Evolutionary conservation across 1,140 invertebrate genomes (phyloP), one percentile per base, ranked within the genome.

Genomic region (Hyles euphorbiae): DNA sequence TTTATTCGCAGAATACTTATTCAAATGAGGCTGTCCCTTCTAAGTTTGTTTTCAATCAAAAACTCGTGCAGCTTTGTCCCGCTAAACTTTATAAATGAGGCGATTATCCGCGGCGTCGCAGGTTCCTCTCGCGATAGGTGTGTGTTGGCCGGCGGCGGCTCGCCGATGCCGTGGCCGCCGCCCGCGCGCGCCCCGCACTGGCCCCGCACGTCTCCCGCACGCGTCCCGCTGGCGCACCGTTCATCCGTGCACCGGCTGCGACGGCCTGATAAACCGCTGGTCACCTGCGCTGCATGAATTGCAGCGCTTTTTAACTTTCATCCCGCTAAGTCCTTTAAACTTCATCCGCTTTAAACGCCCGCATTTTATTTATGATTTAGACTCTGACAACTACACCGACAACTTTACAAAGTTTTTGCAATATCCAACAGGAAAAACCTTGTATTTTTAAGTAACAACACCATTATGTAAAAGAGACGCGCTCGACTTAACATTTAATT

Each of bases 21-120:
- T 88, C 83, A 88, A 88, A 88, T 88, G 83, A 88, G 79, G 76
- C 81, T 83, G 85, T 87, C 83, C 83, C 86, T 88, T 84, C 83
- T 86, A 87, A 88, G 86, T 88, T 88, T 88, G 79, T 88, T 88
- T 88, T 88, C 85, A 88, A 88, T 88, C 85, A 88, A 87, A 87
- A 88, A 85, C 82, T 85, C 81, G 68, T 76, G 72, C 78, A 84
- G 83, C 81, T 83, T 85, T 85, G 82, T 83, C 75, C 74, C 73
- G 83, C 74, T 88, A 86, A 88, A 85, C 85, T 88, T 88, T 88
- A 88, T 86, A 86, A 86, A 88, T 86, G 83, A 85, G 82, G 72
- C 85, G 85, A 88, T 88, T 88, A 88, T 88, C 85, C 83, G 66
- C 70, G 63, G 67, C 61, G 60, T 64, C 60, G 63, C 61, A 72